phyloP scores from a whole-genome alignment of 2,888 invertebrate genomes.

The Leptinotarsa juncta region DNA sequence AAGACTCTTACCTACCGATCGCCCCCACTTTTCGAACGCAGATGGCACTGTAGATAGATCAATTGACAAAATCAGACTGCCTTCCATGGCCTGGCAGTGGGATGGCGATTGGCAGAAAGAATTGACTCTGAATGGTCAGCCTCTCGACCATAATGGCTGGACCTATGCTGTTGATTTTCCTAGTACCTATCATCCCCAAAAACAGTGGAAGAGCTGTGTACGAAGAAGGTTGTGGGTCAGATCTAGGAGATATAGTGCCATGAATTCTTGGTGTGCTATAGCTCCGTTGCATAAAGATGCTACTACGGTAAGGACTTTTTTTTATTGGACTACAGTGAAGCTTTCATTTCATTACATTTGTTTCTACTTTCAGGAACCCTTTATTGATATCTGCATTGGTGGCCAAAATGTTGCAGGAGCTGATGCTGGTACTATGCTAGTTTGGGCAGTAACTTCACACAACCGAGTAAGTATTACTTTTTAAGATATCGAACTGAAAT shows the following conservation, averaged over 20 bases:
- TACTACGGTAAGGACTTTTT: slow-evolving; percentile 70
- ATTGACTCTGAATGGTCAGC: slow-evolving; percentile 83
- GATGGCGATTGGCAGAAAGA: slow-evolving; percentile 94
- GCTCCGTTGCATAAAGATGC: slow-evolving; percentile 90
- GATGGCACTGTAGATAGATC: slow-evolving; percentile 85
- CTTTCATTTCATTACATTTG: slow-evolving; percentile 5
- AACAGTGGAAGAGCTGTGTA: slow-evolving; percentile 92
- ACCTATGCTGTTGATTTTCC: slow-evolving; percentile 94
- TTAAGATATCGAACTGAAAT: neutral
- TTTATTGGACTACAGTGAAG: neutral
- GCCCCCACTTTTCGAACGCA: slow-evolving; percentile 85
- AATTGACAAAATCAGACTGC: slow-evolving; percentile 84
- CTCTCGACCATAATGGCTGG: slow-evolving; percentile 92
- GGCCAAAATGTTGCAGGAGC: slow-evolving; percentile 86
- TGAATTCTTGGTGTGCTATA: slow-evolving; percentile 94
- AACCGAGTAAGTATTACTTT: slow-evolving; percentile 74
- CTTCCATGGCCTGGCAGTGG: slow-evolving; percentile 97
- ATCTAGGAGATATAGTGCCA: slow-evolving; percentile 86
- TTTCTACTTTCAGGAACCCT: slow-evolving; percentile 77
- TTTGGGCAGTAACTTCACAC: slow-evolving; percentile 94
- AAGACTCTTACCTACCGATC: slow-evolving; percentile 86
- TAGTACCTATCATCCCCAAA: slow-evolving; percentile 80
- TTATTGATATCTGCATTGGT: slow-evolving; percentile 90
- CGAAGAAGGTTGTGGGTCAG: slow-evolving; percentile 90
- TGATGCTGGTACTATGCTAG: slow-evolving; percentile 79